Evolutionary conservation across 2,888 invertebrate species (phyloP).

Genomic region (Microctonus hyperodae): DNA sequence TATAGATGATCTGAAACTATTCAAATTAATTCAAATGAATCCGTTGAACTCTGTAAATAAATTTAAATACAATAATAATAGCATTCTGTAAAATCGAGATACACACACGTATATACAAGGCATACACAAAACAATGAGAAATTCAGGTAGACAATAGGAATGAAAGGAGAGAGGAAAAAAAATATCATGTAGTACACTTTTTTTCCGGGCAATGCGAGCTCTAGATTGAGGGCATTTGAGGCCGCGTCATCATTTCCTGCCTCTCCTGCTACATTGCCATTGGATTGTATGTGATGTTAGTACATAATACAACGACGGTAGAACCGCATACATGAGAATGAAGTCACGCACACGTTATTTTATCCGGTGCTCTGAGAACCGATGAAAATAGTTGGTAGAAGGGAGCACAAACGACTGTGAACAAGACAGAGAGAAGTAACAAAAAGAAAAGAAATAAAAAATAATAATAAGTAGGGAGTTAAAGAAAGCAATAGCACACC

Average conservation of each 20-base stretch:
- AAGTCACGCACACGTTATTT: slow-evolving; percentile 19
- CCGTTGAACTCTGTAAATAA: slow-evolving; percentile 3
- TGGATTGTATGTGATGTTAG: background rate
- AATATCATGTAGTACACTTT: slow-evolving; percentile 11
- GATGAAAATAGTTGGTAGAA: background rate
- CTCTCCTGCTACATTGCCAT: slow-evolving; percentile 39
- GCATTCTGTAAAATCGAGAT: background rate
- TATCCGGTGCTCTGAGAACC: background rate
- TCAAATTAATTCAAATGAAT: background rate
- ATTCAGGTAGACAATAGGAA: background rate
- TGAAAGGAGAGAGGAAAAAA: background rate
- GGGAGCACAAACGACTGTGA: background rate
- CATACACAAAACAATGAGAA: background rate
- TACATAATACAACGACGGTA: background rate
- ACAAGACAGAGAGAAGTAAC: slow-evolving; percentile 8
- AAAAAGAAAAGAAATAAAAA: background rate
- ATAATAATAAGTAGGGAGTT: no score
- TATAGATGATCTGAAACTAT: slow-evolving; percentile 13
- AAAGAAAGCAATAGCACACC: slow-evolving; percentile 16
- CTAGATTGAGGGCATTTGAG: slow-evolving; percentile 38
- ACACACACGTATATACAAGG: no score
- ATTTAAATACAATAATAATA: slow-evolving; percentile 10
- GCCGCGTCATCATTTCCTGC: slow-evolving; percentile 55
- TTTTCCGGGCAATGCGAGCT: background rate
- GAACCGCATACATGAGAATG: slow-evolving; percentile 1